Conservation (phyloP, 2,797 vertebrate species). For the Girardinus metallicus region DNA sequence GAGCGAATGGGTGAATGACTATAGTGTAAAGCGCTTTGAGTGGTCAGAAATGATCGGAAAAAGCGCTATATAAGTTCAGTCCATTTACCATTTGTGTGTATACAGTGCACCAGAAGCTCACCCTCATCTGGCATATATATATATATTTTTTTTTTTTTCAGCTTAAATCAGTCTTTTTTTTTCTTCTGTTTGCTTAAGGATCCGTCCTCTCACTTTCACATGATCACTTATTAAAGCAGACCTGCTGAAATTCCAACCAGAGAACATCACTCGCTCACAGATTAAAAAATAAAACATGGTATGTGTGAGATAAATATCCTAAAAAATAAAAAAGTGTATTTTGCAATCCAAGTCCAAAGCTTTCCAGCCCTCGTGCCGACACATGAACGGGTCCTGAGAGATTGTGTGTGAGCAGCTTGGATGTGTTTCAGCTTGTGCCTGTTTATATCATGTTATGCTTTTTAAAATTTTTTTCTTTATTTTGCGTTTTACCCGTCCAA, state of each 20-base stretch:
- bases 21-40: too few relatives aligned
- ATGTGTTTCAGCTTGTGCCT: not conserved
- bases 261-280: conserved; percentile 9
- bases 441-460: not conserved
- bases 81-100: too few relatives aligned
- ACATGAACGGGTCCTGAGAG: conserved; percentile 12
- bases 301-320: conserved; percentile 35
- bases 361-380: conserved; percentile 12
- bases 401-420: conserved; percentile 20
- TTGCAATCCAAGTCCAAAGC: conserved; percentile 23
- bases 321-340: conserved; percentile 18
- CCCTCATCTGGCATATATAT: conserved; percentile 2
- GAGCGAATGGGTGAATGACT: too few relatives aligned
- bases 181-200: conserved; percentile 11
- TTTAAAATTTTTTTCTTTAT: too few relatives aligned
- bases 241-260: not conserved
- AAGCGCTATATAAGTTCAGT: too few relatives aligned
- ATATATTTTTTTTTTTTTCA: not conserved
- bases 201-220: conserved; percentile 18
- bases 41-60: too few relatives aligned
- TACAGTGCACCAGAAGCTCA: conserved; percentile 14
- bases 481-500: not conserved
- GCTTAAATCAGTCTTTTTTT: conserved; percentile 19
- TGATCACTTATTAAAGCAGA: conserved; percentile 2
- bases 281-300: conserved; percentile 39